Base-by-base conservation (phyloP, 2,113 vertebrate species). In the Lamprotornis superbus region DNA sequence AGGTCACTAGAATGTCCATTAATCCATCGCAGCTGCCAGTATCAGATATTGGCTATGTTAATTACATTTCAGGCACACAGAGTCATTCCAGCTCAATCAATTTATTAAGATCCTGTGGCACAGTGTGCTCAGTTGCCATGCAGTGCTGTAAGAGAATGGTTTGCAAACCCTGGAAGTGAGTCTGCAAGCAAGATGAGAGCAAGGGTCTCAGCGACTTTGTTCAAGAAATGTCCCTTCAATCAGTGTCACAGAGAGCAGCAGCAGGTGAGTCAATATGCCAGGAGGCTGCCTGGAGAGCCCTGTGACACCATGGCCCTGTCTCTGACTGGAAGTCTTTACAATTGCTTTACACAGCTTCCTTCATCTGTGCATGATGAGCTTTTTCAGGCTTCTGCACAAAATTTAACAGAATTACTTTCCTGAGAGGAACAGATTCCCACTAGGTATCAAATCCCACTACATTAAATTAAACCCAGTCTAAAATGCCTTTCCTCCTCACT, bases 331-430 rank as follows among this genome's bases (percentile, higher is more conserved):
- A 81, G 17, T 11, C 39, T 87, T 81, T 81, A 55, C 37, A 57
- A 42, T 5, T 39, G 12, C 61, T 89, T 87, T 68, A 46, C 42
- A 67, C 11, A 0, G 3, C 12, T 73, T 73, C 25, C 31, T 37
- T 79, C 77, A 49, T 30, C 65, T 91, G 52, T 80, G 33, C 44
- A 56, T 33, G 53, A 73, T 8, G 8, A 79, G 31, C 20, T 46
- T 56, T 91, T 65, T 27, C 86, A 95, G 89, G 63, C 83, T 95
- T 73, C 76, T 83, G 56, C 68, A 76, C 53, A 87, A 35, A 96
- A 97, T 96, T 95, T 89, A 94, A 73, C n/a, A 61, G 69, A 93
- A 96, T 89, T 94, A 80, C 86, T 94, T 94, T 79, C 71, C 94
- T 2, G 7, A 93, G 53, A 82, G 82, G 85, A 97, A 88, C 60